These are phyloP conservation scores for Micronycteris hirsuta DNA, from an alignment of 2,113 vertebrate genomes.

Conservation along the genomic window DNA sequence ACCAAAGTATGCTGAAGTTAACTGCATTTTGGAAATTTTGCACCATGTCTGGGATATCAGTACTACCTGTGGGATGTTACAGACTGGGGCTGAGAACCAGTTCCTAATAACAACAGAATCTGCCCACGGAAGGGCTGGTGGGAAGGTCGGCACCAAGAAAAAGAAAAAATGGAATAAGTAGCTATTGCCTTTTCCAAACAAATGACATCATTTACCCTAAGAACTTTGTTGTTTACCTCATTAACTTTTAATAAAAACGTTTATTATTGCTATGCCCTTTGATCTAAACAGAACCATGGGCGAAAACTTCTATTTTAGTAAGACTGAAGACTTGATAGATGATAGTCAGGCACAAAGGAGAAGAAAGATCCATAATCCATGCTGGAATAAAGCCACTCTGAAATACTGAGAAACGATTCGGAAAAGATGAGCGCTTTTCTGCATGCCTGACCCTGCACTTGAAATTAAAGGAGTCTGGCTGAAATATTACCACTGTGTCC, in stretches of 20 bases:
- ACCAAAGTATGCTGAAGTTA: background rate
- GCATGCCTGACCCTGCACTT: background rate
- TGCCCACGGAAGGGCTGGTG: background rate
- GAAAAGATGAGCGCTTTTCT: background rate
- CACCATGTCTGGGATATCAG: background rate
- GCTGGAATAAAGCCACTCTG: background rate
- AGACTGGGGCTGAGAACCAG: background rate
- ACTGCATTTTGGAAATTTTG: background rate
- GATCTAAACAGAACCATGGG: background rate
- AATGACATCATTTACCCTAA: background rate
- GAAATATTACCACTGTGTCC: background rate
- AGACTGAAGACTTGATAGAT: background rate
- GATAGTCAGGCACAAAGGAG: background rate
- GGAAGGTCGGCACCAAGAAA: background rate
- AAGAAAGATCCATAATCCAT: background rate
- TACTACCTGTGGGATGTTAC: background rate
- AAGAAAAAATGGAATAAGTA: background rate
- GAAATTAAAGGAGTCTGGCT: background rate
- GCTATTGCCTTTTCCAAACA: background rate
- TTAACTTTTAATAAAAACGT: slow-evolving; percentile 12
- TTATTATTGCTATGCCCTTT: background rate
- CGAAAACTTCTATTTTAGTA: background rate
- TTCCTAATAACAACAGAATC: background rate
- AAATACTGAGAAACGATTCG: background rate
- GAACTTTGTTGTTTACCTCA: background rate